Evolutionary conservation across 2,797 vertebrate genomes (phyloP).

Genomic region (Hozukius guyotensis): DNA sequence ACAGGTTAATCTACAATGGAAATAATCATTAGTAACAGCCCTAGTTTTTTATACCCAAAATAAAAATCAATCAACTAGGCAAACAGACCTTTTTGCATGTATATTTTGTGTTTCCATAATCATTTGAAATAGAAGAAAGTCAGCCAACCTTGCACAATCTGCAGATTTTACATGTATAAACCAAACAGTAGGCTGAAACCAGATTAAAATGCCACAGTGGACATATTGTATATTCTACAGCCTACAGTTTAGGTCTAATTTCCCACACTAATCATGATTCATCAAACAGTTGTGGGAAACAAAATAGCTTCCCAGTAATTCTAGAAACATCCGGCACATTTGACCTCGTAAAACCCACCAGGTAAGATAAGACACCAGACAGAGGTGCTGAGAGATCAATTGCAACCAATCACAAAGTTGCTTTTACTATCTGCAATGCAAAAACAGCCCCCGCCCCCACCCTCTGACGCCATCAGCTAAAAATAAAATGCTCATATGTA

Average conservation of each 20-base stretch:
- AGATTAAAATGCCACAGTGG: background rate
- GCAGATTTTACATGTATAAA: background rate
- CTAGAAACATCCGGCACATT: background rate
- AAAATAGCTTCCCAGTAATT: constrained; percentile 3
- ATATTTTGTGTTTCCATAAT: background rate
- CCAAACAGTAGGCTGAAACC: background rate
- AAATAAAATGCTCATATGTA: background rate
- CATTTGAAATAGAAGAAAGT: background rate
- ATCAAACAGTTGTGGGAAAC: constrained; percentile 3
- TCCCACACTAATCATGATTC: background rate
- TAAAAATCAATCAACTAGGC: background rate
- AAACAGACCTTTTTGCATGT: background rate
- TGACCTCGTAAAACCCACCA: constrained; percentile 9
- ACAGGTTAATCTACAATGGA: too few species aligned
- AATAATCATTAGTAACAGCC: too few species aligned
- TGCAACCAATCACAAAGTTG: constrained; percentile 5
- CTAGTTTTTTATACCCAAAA: too few species aligned
- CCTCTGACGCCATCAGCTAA: constrained; percentile 3
- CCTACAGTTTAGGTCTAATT: background rate
- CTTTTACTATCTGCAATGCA: background rate
- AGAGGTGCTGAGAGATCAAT: background rate
- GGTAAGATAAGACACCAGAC: constrained; percentile 15
- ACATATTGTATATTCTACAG: background rate
- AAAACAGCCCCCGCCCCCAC: background rate
- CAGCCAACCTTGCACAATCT: background rate